Evolutionary conservation across 1,140 invertebrate genomes (phyloP).

Genomic region (Drosophila asahinai): DNA sequence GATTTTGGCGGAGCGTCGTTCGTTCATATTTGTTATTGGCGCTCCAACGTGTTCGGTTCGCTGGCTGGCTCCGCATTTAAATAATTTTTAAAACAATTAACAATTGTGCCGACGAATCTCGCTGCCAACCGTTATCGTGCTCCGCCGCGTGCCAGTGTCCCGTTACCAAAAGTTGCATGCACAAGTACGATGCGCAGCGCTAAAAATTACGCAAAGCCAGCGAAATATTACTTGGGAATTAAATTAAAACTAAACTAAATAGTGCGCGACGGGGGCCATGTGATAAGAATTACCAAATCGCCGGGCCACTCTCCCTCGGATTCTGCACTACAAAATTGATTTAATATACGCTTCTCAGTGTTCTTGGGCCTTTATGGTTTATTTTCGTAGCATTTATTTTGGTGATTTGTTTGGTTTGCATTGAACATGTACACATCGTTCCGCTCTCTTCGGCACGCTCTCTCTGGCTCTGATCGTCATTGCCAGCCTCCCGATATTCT

Average conservation of each 20-base stretch:
- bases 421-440: conserved; percentile 39
- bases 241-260: conserved; percentile 14
- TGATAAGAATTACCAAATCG: conserved; percentile 16
- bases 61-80: conserved; percentile 18
- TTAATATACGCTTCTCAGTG: conserved; percentile 45
- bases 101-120: conserved; percentile 39
- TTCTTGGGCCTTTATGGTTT: conserved; percentile 69
- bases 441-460: conserved; percentile 37
- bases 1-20: conserved; percentile 38
- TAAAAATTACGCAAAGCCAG: conserved; percentile 37
- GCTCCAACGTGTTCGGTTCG: conserved; percentile 64
- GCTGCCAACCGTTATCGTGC: conserved; percentile 12
- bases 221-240: conserved; percentile 8
- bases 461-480: conserved; percentile 25
- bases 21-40: conserved; percentile 55
- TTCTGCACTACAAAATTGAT: conserved; percentile 16
- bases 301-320: neutral
- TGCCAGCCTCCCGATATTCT: conserved; percentile 11
- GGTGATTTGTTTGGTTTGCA: conserved; percentile 77
- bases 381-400: conserved; percentile 73
- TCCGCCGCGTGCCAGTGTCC: conserved; percentile 26
- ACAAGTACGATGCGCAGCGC: conserved; percentile 11
- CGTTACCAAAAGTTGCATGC: conserved; percentile 11
- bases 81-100: conserved; percentile 56
- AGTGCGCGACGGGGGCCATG: neutral